Base-by-base conservation (phyloP, 2,113 vertebrate genomes). In the Thinocorus orbignyianus region DNA sequence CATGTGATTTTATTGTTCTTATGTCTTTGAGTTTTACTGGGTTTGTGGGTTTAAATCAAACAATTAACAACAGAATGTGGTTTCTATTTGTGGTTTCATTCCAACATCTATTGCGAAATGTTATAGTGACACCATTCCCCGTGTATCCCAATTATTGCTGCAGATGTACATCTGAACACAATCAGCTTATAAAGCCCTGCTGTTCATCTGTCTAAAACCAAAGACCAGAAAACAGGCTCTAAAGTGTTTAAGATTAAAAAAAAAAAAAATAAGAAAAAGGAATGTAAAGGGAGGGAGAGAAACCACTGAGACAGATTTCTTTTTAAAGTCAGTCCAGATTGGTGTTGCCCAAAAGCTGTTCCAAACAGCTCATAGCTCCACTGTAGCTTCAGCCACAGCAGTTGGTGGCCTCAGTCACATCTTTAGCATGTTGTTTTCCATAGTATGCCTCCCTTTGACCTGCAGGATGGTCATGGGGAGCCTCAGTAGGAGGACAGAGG, bases 121-220 rank as follows among this genome's bases (percentile, higher is more conserved):
- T 83, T 92, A 76, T 2, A 92, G 69, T 92, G 83, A 94, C 93
- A 96, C 90, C 71, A 93, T 81, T 94, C 81, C 62, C 60, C 73
- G 41, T 84, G 72, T 89, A 94, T 86, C 81, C 70, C 90, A 91
- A 62, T 86, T 88, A 92, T 17, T 93, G 92, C 61, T 89, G 91
- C 96, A 97, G 96, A 96, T 93, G 92, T 86, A 95, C 95, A 94
- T 89, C 93, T 94, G 93, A 96, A 93, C 44, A 79, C 86, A 96
- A 93, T 93, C 93, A 92, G 20, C 44, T 91, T 89, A 68, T 46
- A 72, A 93, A 96, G 84, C 51, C 92, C 76, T 96, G 92, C 69
- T 92, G 76, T 81, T 96, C 76, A 84, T 90, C 90, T 93, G 69
- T 78, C 90, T 89, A 79, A 95, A 96, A 89, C 55, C 69, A 42